phyloP scores from a whole-genome alignment of 2,888 invertebrate genomes.

The Kuschelorhynchus macadamiae region DNA sequence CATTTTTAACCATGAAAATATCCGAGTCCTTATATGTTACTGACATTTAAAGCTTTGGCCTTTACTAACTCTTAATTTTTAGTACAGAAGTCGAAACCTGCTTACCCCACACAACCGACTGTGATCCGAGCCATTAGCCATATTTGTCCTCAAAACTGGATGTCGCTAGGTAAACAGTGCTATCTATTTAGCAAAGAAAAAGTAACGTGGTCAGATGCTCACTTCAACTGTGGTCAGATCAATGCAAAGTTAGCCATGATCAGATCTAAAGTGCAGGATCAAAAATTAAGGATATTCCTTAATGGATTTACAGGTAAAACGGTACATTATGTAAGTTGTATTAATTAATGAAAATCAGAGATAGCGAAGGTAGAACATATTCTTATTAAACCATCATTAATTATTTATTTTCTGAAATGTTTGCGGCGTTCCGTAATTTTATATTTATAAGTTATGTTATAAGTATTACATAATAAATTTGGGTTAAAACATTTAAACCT shows the following conservation, averaged over 20 bases:
- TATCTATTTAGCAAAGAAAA: conserved; percentile 60
- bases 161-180: conserved; percentile 60
- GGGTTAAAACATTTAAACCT: too few relatives aligned
- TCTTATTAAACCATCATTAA: background rate
- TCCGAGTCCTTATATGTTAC: too few relatives aligned
- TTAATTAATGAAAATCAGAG: too few relatives aligned
- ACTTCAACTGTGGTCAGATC: conserved; percentile 59
- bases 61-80: conserved; percentile 27
- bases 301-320: conserved; percentile 59
- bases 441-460: too few relatives aligned
- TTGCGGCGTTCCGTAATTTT: too few relatives aligned
- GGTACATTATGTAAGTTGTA: too few relatives aligned
- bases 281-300: conserved; percentile 58
- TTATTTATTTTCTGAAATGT: too few relatives aligned
- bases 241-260: conserved; percentile 58
- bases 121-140: conserved; percentile 48
- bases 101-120: conserved; percentile 33
- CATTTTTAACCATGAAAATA: too few relatives aligned
- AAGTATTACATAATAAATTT: too few relatives aligned
- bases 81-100: conserved; percentile 49
- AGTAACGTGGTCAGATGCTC: conserved; percentile 60
- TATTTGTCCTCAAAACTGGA: conserved; percentile 60
- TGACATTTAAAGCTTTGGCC: too few relatives aligned
- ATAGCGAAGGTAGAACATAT: conserved; percentile 73
- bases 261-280: conserved; percentile 57